phyloP scores from a whole-genome alignment of 2,888 invertebrate genomes.

The Tenodera sinensis region DNA sequence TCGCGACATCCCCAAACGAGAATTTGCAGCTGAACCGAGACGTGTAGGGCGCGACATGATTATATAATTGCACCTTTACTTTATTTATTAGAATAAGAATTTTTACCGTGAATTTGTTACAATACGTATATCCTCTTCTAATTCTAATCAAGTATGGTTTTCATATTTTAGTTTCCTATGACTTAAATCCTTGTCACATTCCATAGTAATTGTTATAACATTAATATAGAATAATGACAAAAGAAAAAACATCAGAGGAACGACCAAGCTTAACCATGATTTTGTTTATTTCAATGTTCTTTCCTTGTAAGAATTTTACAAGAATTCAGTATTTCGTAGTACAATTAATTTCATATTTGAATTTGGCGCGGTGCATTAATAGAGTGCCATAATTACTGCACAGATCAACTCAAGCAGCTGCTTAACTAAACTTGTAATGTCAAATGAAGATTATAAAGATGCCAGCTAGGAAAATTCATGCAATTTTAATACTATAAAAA shows the following conservation, averaged over 20 bases:
- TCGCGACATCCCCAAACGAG: background rate
- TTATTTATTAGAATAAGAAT: background rate
- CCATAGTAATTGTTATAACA: background rate
- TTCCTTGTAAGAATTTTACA: background rate
- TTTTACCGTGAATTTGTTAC: background rate
- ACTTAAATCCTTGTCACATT: background rate
- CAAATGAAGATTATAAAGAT: background rate
- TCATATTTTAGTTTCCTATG: background rate
- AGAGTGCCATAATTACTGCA: background rate
- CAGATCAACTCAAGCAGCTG: background rate
- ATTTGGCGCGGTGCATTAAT: background rate
- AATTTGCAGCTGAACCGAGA: background rate
- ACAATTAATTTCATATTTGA: background rate
- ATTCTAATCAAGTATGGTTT: background rate
- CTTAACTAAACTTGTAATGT: background rate
- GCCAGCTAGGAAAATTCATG: background rate
- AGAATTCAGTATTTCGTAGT: background rate
- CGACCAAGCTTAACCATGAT: background rate
- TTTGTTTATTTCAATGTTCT: background rate
- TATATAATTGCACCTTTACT: background rate
- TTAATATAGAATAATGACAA: background rate
- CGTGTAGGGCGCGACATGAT: background rate
- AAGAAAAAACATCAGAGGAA: background rate
- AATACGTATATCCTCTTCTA: background rate
- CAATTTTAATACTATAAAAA: background rate